Conservation (phyloP, 2,797 vertebrate genomes). For the Myiothlypis chrysogaster region DNA sequence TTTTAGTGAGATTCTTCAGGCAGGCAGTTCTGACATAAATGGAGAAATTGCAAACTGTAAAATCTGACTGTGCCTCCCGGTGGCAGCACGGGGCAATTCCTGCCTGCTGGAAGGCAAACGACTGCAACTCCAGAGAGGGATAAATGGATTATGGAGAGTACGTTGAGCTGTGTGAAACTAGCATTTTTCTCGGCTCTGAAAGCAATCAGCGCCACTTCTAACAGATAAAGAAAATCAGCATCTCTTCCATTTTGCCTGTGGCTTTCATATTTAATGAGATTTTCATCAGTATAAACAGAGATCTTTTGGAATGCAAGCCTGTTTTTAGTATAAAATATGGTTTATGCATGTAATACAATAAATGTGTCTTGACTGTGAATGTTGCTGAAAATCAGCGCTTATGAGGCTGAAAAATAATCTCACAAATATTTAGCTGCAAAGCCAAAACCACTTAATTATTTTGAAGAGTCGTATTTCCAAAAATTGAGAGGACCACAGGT, state of each 20-base stretch:
- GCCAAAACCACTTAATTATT: neutral
- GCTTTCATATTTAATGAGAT: neutral
- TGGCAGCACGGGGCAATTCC: neutral
- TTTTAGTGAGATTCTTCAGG: neutral
- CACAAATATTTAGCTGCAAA: neutral
- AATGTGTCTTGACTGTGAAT: neutral
- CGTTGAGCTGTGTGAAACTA: neutral
- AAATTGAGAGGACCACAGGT: neutral
- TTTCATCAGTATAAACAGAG: neutral
- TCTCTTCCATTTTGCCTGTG: neutral
- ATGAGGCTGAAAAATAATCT: neutral
- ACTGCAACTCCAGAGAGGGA: neutral
- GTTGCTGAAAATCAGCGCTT: neutral
- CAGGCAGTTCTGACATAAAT: neutral
- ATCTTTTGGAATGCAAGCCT: neutral
- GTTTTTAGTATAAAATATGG: neutral
- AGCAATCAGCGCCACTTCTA: neutral
- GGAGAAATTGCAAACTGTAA: neutral
- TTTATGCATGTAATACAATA: neutral
- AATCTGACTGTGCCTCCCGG: constrained; percentile 24
- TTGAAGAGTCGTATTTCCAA: neutral
- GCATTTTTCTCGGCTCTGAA: neutral
- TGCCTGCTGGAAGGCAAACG: neutral
- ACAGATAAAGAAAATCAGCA: neutral
- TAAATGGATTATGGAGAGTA: neutral